These are phyloP conservation scores for Cyclina sinensis DNA, from an alignment of 1,140 invertebrate genomes.

Conservation along the genomic window DNA sequence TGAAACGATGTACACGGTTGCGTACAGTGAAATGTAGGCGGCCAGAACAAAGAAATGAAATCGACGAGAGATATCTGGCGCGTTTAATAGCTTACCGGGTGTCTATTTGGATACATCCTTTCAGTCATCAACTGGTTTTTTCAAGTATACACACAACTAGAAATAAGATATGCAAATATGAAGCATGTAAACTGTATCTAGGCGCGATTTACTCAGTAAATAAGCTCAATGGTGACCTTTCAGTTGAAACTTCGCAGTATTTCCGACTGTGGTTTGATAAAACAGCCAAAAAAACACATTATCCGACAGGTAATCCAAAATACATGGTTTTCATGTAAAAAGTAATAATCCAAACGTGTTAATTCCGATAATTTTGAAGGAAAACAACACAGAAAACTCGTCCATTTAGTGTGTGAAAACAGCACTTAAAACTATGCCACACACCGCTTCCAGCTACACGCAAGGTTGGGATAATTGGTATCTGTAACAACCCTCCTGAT, in stretches of 20 bases:
- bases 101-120: conserved; percentile 86
- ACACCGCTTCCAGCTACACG: conserved; percentile 67
- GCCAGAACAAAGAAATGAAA: conserved; percentile 57
- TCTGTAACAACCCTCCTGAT: conserved; percentile 49
- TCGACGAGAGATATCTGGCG: conserved; percentile 35
- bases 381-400: conserved; percentile 48
- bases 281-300: conserved; percentile 35
- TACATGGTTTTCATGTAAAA: conserved; percentile 51
- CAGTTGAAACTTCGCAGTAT: background rate
- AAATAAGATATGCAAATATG: conserved; percentile 2
- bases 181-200: conserved; percentile 16
- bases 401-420: conserved; percentile 60
- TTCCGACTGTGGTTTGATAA: background rate
- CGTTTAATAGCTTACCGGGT: conserved; percentile 84
- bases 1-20: conserved; percentile 34
- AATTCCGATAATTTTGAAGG: conserved; percentile 27
- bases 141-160: conserved; percentile 14
- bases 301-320: conserved; percentile 66
- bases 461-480: conserved; percentile 39
- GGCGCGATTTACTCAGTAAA: background rate
- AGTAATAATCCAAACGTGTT: conserved; percentile 21
- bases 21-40: conserved; percentile 60
- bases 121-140: conserved; percentile 33
- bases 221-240: conserved; percentile 34
- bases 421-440: conserved; percentile 65